Conservation (phyloP, 2,113 vertebrate genomes). For the Pangasianodon hypophthalmus region DNA sequence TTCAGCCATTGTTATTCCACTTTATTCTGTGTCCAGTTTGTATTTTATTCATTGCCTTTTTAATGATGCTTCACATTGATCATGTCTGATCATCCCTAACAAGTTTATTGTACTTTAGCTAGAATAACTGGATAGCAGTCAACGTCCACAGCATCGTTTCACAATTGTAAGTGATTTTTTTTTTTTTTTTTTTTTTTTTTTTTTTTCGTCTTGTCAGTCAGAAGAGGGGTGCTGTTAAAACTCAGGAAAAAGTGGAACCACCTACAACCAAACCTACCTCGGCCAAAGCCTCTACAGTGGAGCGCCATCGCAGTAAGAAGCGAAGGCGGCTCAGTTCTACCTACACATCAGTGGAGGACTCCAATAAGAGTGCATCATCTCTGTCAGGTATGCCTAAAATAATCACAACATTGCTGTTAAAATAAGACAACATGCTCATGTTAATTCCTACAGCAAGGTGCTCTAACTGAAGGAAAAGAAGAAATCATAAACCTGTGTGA, state of each 20-base stretch:
- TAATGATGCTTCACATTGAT: not conserved
- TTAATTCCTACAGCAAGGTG: not conserved
- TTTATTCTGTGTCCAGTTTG: not conserved
- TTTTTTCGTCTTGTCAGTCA: slow-evolving; percentile 59
- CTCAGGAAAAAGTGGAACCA: slow-evolving; percentile 78
- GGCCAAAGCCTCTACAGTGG: slow-evolving; percentile 75
- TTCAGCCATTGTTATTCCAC: not conserved
- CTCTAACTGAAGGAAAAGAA: not conserved
- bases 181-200: not conserved
- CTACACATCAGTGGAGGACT: slow-evolving; percentile 71
- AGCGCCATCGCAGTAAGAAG: slow-evolving; percentile 63
- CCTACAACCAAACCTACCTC: slow-evolving; percentile 86
- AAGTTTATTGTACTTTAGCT: not conserved
- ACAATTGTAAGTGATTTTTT: not conserved
- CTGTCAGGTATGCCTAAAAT: slow-evolving; percentile 76
- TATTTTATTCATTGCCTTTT: not conserved
- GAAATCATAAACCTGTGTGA: not conserved
- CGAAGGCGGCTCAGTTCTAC: slow-evolving; percentile 48
- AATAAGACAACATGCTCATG: not conserved
- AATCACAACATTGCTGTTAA: not conserved
- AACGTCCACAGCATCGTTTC: too few relatives aligned
- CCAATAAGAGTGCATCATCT: slow-evolving; percentile 74
- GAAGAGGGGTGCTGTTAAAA: slow-evolving; percentile 77
- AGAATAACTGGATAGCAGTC: not conserved
- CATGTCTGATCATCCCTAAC: too few relatives aligned